Conservation (phyloP, 2,797 vertebrate genomes). For the Bucorvus abyssinicus region DNA sequence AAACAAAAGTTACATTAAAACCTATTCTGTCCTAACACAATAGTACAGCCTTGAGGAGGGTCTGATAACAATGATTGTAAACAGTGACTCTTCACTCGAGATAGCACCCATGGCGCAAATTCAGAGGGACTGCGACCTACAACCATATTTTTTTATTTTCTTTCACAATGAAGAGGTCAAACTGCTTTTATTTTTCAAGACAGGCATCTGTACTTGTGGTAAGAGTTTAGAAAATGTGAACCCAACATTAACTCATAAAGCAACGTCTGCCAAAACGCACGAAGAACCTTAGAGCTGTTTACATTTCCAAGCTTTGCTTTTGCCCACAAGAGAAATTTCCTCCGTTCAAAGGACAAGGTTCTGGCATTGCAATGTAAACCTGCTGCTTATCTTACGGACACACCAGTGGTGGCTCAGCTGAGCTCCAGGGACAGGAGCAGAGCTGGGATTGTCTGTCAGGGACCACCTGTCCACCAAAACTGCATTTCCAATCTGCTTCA, state of each 20-base stretch:
- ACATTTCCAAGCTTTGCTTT: not conserved
- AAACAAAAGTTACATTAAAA: not conserved
- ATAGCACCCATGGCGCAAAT: not conserved
- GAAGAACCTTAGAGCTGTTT: not conserved
- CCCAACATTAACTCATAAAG: not conserved
- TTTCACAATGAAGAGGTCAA: not conserved
- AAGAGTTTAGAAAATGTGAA: not conserved
- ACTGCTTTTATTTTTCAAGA: not conserved
- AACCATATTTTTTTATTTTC: not conserved
- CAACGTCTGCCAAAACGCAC: not conserved
- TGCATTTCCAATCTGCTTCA: not conserved
- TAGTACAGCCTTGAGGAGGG: not conserved
- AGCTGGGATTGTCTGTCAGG: not conserved
- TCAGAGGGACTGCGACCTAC: not conserved
- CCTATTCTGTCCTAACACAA: not conserved
- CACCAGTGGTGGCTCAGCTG: not conserved
- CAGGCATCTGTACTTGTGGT: not conserved
- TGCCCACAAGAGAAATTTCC: not conserved
- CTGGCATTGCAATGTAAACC: fast-evolving
- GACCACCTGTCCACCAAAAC: not conserved
- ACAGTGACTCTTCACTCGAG: not conserved
- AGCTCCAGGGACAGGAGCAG: not conserved
- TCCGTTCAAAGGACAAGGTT: not conserved
- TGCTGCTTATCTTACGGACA: not conserved
- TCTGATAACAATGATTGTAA: not conserved